These are phyloP conservation scores for Morbakka virulenta DNA, from an alignment of 30 jellyfish, hydroid and myxozoan genomes.

Conservation along the genomic window DNA sequence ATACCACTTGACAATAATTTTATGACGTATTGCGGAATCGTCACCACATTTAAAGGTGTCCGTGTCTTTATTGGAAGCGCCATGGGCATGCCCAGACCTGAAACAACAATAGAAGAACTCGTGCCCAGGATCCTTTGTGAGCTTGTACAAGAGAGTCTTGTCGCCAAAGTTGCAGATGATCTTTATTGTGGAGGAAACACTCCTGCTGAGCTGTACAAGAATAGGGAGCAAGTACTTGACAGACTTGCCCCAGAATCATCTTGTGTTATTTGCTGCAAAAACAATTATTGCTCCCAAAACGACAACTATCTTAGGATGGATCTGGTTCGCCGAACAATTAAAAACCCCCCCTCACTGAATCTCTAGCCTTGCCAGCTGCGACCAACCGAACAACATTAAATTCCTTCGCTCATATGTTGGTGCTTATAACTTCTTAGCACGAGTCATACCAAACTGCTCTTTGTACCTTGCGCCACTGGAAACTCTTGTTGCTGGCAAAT, in stretches of 20 bases:
- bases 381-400: neutral
- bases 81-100: constrained; percentile 24
- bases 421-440: constrained; percentile 13
- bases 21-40: neutral
- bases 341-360: constrained; percentile 2
- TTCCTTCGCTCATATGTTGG: constrained; percentile 13
- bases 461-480: constrained; percentile 7
- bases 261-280: neutral
- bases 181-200: constrained; percentile 8
- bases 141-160: constrained; percentile 7
- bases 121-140: constrained; percentile 9
- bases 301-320: constrained; percentile 31
- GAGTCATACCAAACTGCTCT: constrained; percentile 17
- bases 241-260: neutral
- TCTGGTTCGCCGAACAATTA: constrained; percentile 2
- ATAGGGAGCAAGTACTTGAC: neutral
- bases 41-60: neutral
- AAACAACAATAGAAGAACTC: too few species aligned
- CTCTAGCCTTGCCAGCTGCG: neutral
- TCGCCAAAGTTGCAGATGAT: constrained; percentile 15
- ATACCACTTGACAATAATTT: neutral
- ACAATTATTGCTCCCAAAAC: constrained; percentile 17
- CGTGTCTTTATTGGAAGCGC: neutral
- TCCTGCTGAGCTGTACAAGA: neutral
- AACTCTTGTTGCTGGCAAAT: too few species aligned